Base-by-base conservation (phyloP, 2,113 vertebrate species). In the Polypterus bichir region DNA sequence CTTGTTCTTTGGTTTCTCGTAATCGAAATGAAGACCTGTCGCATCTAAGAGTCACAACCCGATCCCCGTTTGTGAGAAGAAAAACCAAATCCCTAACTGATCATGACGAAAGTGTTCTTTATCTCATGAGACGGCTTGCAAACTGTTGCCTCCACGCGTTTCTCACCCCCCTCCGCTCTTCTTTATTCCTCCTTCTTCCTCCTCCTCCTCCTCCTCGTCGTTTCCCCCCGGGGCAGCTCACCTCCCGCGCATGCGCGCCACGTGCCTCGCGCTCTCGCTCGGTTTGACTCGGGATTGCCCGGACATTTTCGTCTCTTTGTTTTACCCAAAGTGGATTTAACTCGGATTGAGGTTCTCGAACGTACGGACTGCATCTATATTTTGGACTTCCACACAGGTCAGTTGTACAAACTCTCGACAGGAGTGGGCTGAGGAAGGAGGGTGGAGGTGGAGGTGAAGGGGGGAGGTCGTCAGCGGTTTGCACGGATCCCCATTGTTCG, bases 241-340 rank as follows among this genome's bases (percentile, higher is more conserved):
- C 73, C 60, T 62, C 62, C 65, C 65, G 66, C 65, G 60, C 59
- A 8, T 65, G 61, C 61, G 82, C 86, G 81, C 83, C 72, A 78
- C 74, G 69, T 65, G 67, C 70, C 72, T 63, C 61, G 73, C 77
- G 77, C 61, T 76, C 71, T 76, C 78, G 81, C 84, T 89, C 86
- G 86, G 86, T 79, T 78, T 83, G 79, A 87, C 82, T 82, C 79
- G 84, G 80, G 75, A 80, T 74, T 75, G 74, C 78, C 88, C 86
- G 86, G 77, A 80, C 71, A 83, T 86, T 83, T 86, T 86, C 86
- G 86, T 82, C 86, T 88, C 86, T 88, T 88, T 88, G 86, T 88
- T 88, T 83, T 86, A 86, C 81, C 67, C 80, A 72, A 81, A 78
- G 84, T 86, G 83, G 81, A 84, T 86, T 86, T 83, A 86, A 86